These are phyloP conservation scores for Cathartes aura DNA, from an alignment of 2,113 vertebrate genomes.

Conservation along the genomic window DNA sequence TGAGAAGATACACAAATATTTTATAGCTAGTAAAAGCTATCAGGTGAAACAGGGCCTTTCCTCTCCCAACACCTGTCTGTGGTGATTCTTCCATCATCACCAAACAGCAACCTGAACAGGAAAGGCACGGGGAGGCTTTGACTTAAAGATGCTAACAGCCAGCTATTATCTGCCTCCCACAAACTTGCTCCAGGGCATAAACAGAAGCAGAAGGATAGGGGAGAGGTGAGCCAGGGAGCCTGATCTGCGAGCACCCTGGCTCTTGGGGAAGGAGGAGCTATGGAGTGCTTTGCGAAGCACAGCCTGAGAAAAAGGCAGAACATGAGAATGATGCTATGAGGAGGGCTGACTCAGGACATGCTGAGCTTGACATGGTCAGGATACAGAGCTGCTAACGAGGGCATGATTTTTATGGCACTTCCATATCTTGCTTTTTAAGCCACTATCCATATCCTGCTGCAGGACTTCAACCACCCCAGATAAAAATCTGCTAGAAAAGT, in stretches of 20 bases:
- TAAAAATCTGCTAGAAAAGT: not conserved
- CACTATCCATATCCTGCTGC: not conserved
- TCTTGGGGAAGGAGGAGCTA: not conserved
- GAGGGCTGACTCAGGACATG: not conserved
- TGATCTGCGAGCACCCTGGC: not conserved
- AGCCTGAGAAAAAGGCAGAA: not conserved
- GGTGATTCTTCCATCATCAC: not conserved
- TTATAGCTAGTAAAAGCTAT: not conserved
- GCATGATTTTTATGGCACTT: not conserved
- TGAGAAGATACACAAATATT: not conserved
- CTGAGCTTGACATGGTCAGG: not conserved
- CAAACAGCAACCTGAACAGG: not conserved
- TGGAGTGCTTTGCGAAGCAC: not conserved
- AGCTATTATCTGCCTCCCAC: not conserved
- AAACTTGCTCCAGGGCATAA: rapidly evolving
- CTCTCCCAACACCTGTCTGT: not conserved
- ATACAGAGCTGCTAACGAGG: not conserved
- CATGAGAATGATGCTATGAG: not conserved
- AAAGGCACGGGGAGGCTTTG: not conserved
- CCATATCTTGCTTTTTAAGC: not conserved
- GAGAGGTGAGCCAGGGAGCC: not conserved
- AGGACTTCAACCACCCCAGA: not conserved
- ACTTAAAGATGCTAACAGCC: not conserved
- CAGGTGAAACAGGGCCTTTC: not conserved
- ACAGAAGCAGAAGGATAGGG: not conserved